Evolutionary conservation across 2,888 invertebrate species (phyloP).

Genomic region (Notodonta ziczac): DNA sequence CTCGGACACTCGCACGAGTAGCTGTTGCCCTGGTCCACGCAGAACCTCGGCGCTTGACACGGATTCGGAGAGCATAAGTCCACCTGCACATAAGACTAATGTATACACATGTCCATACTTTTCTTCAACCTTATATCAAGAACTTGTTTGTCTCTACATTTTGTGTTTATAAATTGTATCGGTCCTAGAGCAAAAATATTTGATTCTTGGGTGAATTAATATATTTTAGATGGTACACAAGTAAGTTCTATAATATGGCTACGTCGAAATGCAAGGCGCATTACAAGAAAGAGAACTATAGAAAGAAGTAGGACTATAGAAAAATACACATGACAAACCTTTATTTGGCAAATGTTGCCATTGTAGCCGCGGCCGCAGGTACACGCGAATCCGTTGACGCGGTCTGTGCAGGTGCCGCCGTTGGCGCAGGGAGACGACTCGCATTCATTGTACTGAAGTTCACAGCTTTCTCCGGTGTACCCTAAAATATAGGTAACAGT

Average conservation of each 20-base stretch:
- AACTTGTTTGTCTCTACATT: neutral
- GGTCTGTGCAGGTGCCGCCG: constrained; percentile 90
- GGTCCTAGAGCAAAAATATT: too few relatives aligned
- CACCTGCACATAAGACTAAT: constrained; percentile 72
- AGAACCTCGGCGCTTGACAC: constrained; percentile 87
- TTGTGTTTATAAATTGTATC: neutral
- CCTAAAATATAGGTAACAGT: constrained; percentile 67
- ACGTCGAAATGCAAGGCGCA: too few relatives aligned
- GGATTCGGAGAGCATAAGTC: constrained; percentile 89
- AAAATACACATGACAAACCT: constrained; percentile 71
- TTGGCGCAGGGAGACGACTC: constrained; percentile 90
- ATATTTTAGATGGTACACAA: too few relatives aligned
- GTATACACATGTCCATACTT: neutral
- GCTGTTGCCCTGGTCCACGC: constrained; percentile 90
- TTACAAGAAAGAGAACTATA: too few relatives aligned
- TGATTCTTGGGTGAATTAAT: too few relatives aligned
- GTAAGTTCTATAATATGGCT: too few relatives aligned
- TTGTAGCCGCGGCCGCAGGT: constrained; percentile 88
- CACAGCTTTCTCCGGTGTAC: constrained; percentile 89
- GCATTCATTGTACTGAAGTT: constrained; percentile 91
- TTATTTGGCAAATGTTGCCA: constrained; percentile 88
- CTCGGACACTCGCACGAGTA: constrained; percentile 90
- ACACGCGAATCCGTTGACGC: constrained; percentile 88
- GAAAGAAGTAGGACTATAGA: too few relatives aligned
- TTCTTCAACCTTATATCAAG: too few relatives aligned